Conservation (phyloP, 2,113 vertebrate genomes). For the Phasianus colchicus region DNA sequence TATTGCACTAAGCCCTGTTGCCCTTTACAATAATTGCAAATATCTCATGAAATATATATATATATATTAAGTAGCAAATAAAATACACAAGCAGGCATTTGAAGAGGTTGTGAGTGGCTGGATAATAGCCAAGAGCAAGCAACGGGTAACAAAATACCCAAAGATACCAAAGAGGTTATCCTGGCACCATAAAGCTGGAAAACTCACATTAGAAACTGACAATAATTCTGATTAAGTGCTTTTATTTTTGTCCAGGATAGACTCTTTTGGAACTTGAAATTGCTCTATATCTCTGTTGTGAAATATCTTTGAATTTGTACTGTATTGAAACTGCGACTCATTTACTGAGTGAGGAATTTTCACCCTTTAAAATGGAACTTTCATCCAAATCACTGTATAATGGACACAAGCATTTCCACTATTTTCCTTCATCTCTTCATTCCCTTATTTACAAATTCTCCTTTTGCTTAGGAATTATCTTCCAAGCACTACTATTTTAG, state of each 20-base stretch:
- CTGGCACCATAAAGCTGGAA: neutral
- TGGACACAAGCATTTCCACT: neutral
- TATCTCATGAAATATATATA: too few species aligned
- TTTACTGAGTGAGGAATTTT: neutral
- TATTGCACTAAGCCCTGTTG: neutral
- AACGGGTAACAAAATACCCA: too few species aligned
- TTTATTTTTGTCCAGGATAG: neutral
- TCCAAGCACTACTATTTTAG: neutral
- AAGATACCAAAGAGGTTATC: neutral
- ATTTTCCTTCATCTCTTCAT: neutral
- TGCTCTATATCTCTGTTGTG: neutral
- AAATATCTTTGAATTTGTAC: neutral
- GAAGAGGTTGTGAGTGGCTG: too few species aligned
- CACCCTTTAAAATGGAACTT: neutral
- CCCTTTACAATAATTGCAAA: neutral
- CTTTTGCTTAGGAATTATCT: neutral
- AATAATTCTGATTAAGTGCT: neutral
- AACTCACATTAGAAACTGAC: neutral
- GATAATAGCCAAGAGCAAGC: too few species aligned
- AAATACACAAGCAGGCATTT: too few species aligned
- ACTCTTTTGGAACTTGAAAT: neutral
- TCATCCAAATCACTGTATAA: neutral
- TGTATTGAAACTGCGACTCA: fast-evolving
- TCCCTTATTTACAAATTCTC: neutral
- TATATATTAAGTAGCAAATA: too few species aligned